Evolutionary conservation across 1,140 invertebrate genomes (phyloP).

Genomic region (Zaprionus capensis): DNA sequence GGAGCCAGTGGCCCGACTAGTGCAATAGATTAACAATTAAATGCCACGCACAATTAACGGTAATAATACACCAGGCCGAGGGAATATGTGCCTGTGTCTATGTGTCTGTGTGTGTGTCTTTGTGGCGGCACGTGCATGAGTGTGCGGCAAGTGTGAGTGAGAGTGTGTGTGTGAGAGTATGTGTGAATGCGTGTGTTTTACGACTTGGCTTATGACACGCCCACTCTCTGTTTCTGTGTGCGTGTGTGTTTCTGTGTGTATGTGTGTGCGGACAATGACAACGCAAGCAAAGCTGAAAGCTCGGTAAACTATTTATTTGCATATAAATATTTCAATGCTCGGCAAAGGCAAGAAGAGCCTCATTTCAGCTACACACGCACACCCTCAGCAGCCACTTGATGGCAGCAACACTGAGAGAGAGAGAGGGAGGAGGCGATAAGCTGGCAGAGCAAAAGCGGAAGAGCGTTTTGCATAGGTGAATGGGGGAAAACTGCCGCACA

Average conservation of each 20-base stretch:
- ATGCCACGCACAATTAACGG: slow-evolving; percentile 77
- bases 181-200: slow-evolving; percentile 38
- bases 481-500: slow-evolving; percentile 35
- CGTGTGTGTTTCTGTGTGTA: neutral
- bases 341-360: slow-evolving; percentile 39
- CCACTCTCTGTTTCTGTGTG: slow-evolving; percentile 13
- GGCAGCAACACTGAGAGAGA: neutral
- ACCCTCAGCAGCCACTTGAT: slow-evolving; percentile 26
- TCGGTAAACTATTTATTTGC: slow-evolving; percentile 78
- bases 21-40: slow-evolving; percentile 78
- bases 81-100: slow-evolving; percentile 17
- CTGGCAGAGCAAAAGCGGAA: neutral
- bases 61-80: slow-evolving; percentile 60
- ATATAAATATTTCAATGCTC: slow-evolving; percentile 76
- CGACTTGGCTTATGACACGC: slow-evolving; percentile 61
- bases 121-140: slow-evolving; percentile 2
- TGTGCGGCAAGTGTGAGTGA: neutral
- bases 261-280: slow-evolving; percentile 57
- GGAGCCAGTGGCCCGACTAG: neutral
- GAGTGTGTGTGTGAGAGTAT: slow-evolving; percentile 19
- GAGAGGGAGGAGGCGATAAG: neutral
- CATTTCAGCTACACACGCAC: slow-evolving; percentile 17
- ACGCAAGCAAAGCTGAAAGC: slow-evolving; percentile 64
- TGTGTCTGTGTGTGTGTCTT: neutral
- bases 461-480: slow-evolving; percentile 43